These are phyloP conservation scores for Ephydatia muelleri DNA, from an alignment of 37 sponge, comb jelly and placozoan genomes.

Conservation along the genomic window DNA sequence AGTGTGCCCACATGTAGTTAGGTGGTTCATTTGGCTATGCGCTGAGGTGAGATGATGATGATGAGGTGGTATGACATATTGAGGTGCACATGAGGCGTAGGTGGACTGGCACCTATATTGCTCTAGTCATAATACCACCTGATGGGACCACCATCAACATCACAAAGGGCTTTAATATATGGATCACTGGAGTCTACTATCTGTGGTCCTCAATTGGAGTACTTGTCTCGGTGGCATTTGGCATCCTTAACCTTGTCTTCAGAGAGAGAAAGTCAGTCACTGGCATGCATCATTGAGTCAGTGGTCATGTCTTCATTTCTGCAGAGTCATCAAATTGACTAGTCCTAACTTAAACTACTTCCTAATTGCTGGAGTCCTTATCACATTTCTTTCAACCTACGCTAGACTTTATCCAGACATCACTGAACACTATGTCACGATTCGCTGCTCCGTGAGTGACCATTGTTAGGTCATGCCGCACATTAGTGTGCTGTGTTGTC, in stretches of 20 bases:
- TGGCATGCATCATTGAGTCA: too few species aligned
- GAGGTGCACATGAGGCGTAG: too few species aligned
- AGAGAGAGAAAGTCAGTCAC: conserved; percentile 19
- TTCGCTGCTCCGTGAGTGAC: neutral
- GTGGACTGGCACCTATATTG: too few species aligned
- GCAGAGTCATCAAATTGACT: conserved; percentile 12
- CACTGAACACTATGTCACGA: neutral
- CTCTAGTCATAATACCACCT: conserved; percentile 32
- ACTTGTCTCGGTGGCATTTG: neutral
- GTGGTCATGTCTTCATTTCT: neutral
- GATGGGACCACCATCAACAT: conserved; percentile 27
- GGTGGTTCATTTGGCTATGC: too few species aligned
- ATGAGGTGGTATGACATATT: neutral
- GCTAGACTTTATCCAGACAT: neutral
- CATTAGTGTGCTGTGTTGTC: neutral
- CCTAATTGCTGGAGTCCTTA: conserved; percentile 9
- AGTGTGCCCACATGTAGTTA: too few species aligned
- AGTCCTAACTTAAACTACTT: conserved; percentile 15
- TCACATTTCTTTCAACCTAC: conserved; percentile 3
- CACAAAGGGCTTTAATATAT: neutral
- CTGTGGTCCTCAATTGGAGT: conserved; percentile 2
- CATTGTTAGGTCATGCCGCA: neutral
- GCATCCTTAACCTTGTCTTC: conserved; percentile 22
- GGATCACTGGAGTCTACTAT: neutral
- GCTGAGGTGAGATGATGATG: too few species aligned